These are phyloP conservation scores for Nezara viridula DNA, from an alignment of 2,888 invertebrate genomes.

Conservation along the genomic window DNA sequence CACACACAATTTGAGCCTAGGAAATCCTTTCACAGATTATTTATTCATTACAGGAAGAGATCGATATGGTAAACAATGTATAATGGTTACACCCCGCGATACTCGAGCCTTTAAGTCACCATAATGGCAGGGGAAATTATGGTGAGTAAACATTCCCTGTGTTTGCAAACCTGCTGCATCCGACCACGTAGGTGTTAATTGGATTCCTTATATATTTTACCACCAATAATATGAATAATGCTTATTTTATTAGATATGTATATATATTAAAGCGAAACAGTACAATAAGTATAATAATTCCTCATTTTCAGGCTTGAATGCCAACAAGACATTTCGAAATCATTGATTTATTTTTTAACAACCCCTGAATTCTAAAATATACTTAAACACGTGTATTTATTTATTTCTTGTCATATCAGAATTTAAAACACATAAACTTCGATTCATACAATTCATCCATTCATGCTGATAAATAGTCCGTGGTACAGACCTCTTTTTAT, in stretches of 20 bases:
- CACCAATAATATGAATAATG: not conserved
- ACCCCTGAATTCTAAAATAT: no score
- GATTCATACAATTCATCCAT: no score
- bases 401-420: no score
- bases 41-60: conserved; percentile 36
- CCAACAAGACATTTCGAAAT: no score
- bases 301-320: no score
- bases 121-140: conserved; percentile 35
- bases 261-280: not conserved
- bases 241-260: not conserved
- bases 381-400: no score
- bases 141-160: not conserved
- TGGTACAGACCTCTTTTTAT: no score
- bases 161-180: not conserved
- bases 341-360: no score
- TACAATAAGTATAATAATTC: no score
- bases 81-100: conserved; percentile 22
- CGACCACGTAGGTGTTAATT: not conserved
- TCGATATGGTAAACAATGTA: conserved; percentile 33
- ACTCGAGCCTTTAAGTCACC: conserved; percentile 20
- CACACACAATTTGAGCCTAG: conserved; percentile 1
- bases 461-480: no score
- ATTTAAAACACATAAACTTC: no score
- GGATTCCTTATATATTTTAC: not conserved
- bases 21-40: conserved; percentile 3